Base-by-base conservation (phyloP, 2,888 invertebrate species). In the Odiellus spinosus region DNA sequence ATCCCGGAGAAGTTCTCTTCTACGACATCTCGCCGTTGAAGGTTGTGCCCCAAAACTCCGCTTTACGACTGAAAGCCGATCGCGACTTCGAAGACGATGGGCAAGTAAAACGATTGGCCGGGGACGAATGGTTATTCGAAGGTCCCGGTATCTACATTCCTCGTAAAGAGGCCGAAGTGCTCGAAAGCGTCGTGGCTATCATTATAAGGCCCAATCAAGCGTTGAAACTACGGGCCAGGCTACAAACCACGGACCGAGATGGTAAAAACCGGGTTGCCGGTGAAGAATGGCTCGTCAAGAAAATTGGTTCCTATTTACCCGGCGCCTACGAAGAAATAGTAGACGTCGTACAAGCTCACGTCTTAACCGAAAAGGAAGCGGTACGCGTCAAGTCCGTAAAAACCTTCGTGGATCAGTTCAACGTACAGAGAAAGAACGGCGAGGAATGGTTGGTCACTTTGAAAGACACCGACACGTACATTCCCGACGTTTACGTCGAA, bases 51-150 rank as follows among this genome's bases (percentile, higher is more conserved):
- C 62, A 67, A n/a, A 67, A 70, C 55, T 56, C 63, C n/a, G 70
- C 70, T 2, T 59, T 71, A 6, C 56, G 67, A 20, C 57, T 71
- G 14, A 56, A 62, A 47, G 66, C 70, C 8, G 55, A 65, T 12
- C 52, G 70, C 6, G 69, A 70, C 55, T 67, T 67, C 59, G 62
- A 62, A 40, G 65, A 64, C 47, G 56, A 55, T 38, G 51, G 56
- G n/a, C 56, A 55, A 34, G 56, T 60, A 21, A 64, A 64, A 51
- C 52, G 66, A 48, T 61, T 61, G 10, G 70, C 70, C 41, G 70
- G 70, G 2, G 70, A 71, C 56, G 69, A 70, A 56, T 71, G 69
- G 69, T 59, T 71, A 26, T 71, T 71, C 60, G 68, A 69, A 54
- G 70, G 68, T 42, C 62, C 60, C 44, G 61, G 58, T 61, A 52